phyloP scores from a whole-genome alignment of 2,888 invertebrate genomes.

The Periphyllus acericola region DNA sequence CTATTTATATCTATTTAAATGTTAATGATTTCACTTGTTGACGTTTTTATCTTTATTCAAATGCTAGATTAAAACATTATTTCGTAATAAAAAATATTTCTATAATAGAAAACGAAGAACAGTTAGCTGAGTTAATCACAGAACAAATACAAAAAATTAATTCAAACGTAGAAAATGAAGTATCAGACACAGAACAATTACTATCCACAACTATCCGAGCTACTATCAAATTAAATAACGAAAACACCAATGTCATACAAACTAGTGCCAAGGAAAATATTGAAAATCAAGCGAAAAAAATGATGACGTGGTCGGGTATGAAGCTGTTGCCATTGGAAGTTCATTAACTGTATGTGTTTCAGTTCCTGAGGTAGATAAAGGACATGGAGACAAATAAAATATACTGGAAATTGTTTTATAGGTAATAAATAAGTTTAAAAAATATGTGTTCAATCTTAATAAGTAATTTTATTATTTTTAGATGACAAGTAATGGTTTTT shows the following conservation, averaged over 20 bases:
- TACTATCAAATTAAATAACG: slow-evolving; percentile 2
- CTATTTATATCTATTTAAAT: too few relatives aligned
- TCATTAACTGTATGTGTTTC: slow-evolving; percentile 15
- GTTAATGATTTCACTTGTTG: too few relatives aligned
- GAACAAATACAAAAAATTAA: background rate
- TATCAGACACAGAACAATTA: slow-evolving; percentile 1
- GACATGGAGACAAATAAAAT: background rate
- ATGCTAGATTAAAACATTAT: slow-evolving; percentile 12
- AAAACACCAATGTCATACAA: slow-evolving; percentile 24
- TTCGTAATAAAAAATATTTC: background rate
- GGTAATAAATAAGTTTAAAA: slow-evolving; percentile 19
- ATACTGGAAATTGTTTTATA: slow-evolving; percentile 12
- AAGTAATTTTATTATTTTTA: background rate
- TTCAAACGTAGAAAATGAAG: background rate
- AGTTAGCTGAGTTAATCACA: background rate
- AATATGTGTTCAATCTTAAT: background rate
- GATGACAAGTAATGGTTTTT: background rate
- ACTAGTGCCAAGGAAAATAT: slow-evolving; percentile 17
- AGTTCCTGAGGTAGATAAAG: slow-evolving; percentile 14
- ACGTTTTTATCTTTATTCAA: too few relatives aligned
- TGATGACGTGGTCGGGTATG: background rate
- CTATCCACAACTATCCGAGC: background rate
- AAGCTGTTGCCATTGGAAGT: background rate
- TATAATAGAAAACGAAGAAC: slow-evolving; percentile 12
- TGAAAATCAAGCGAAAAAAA: slow-evolving; percentile 17